Conservation (phyloP, 1,140 invertebrate genomes). For the Neodiprion virginianus region DNA sequence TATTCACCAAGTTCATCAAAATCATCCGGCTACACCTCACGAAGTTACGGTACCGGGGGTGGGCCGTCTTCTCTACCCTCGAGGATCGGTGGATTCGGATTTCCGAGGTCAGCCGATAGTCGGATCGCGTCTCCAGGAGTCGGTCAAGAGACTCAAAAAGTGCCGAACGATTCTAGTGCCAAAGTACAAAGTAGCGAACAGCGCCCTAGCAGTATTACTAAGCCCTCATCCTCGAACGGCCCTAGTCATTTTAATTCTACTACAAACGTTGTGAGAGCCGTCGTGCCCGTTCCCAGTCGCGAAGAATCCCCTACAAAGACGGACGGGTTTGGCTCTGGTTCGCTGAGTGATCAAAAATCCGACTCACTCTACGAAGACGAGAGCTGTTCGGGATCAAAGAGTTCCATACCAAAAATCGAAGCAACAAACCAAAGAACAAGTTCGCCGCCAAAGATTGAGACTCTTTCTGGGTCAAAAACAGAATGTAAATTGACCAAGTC, state of each 20-base stretch:
- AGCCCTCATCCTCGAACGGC: background rate
- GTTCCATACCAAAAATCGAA: constrained; percentile 30
- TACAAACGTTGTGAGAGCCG: background rate
- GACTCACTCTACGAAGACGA: background rate
- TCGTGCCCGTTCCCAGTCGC: background rate
- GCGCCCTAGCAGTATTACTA: background rate
- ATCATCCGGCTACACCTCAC: constrained; percentile 34
- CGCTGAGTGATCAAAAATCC: constrained; percentile 11
- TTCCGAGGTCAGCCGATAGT: constrained; percentile 23
- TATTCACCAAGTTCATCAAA: constrained; percentile 35
- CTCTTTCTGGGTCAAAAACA: constrained; percentile 32
- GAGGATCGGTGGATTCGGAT: constrained; percentile 44
- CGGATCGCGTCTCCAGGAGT: background rate
- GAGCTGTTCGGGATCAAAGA: constrained; percentile 31
- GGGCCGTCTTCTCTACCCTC: constrained; percentile 18
- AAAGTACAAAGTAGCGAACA: constrained; percentile 30
- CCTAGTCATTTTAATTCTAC: background rate
- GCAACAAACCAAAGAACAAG: constrained; percentile 35
- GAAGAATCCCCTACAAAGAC: background rate
- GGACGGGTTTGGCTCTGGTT: background rate
- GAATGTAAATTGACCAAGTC: constrained; percentile 33
- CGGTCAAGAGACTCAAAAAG: constrained; percentile 15
- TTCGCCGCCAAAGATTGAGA: constrained; percentile 30
- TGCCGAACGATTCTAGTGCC: constrained; percentile 24
- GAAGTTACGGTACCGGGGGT: constrained; percentile 35